Percentiles rank a stretch among this genome's conserved stretches.
These are phyloP conservation scores for Agrilus biguttatus DNA, from an alignment of 2,888 invertebrate species.

Conservation along the genomic window DNA sequence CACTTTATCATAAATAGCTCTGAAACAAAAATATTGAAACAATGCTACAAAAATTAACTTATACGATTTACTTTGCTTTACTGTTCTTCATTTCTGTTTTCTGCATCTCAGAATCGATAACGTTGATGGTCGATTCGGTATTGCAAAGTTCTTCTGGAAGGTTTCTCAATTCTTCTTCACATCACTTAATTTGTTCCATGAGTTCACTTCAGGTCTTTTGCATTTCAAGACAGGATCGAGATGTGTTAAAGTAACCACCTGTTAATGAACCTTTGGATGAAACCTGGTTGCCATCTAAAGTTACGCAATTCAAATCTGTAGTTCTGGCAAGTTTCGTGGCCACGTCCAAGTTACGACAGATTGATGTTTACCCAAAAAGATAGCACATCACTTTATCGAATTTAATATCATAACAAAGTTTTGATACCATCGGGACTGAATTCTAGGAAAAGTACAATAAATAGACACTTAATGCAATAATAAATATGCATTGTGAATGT, in stretches of 20 bases:
- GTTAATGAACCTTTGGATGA: constrained; percentile 95
- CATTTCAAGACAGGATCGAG: constrained; percentile 83
- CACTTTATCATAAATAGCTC: constrained; percentile 90
- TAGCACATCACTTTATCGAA: constrained; percentile 90
- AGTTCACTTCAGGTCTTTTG: constrained; percentile 83
- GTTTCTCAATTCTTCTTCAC: constrained; percentile 60
- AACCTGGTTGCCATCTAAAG: constrained; percentile 90
- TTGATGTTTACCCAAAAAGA: constrained; percentile 96
- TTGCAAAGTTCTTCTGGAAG: constrained; percentile 64
- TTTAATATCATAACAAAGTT: constrained; percentile 74
- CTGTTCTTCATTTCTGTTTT: constrained; percentile 95
- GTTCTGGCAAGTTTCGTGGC: constrained; percentile 91
- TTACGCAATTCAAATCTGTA: constrained; percentile 96
- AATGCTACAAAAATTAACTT: constrained; percentile 1
- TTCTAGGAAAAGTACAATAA: constrained; percentile 48
- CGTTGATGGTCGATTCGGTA: constrained; percentile 71
- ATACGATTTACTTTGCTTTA: constrained; percentile 68
- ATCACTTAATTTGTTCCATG: constrained; percentile 61
- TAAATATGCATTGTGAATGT: background rate
- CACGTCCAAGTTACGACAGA: constrained; percentile 91
- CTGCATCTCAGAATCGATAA: constrained; percentile 93
- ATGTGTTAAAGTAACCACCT: constrained; percentile 97
- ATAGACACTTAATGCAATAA: background rate
- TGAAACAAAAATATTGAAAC: constrained; percentile 17
- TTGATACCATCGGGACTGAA: constrained; percentile 95